A percentile compares a stretch with the other conserved stretches of the same genome.
Conservation (phyloP, 2,797 vertebrate genomes). For the Cossypha polioptera region DNA sequence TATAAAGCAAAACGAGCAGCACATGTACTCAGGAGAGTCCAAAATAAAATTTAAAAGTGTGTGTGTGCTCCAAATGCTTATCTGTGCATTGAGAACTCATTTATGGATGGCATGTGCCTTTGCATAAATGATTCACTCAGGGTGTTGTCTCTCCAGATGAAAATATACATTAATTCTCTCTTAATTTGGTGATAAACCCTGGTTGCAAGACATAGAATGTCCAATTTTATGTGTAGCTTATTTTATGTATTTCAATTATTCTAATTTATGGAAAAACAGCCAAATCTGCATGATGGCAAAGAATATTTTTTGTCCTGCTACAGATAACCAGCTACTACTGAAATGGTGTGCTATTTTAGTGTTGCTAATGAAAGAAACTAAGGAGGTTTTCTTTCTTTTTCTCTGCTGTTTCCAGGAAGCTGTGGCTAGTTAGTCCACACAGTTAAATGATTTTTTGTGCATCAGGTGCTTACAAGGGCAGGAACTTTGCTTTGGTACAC, state of each 20-base stretch:
- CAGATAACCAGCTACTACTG: not conserved
- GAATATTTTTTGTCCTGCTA: not conserved
- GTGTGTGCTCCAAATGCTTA: not conserved
- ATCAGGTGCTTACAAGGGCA: conserved; percentile 7
- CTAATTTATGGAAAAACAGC: not conserved
- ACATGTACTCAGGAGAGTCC: not conserved
- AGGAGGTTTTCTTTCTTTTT: not conserved
- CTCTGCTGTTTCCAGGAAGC: not conserved
- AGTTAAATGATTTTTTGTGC: not conserved
- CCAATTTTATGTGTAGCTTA: not conserved
- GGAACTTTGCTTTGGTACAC: not conserved
- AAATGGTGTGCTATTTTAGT: not conserved
- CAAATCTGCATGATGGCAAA: not conserved
- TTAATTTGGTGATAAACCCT: not conserved
- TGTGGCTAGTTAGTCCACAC: not conserved
- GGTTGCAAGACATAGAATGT: not conserved
- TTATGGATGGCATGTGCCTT: not conserved
- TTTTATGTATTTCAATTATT: not conserved
- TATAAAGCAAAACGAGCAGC: not conserved
- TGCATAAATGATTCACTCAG: not conserved
- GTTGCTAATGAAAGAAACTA: not conserved
- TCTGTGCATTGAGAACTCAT: not conserved
- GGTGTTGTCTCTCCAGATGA: not conserved
- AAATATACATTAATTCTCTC: not conserved
- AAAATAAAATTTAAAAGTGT: not conserved